Conservation (phyloP, 2,113 vertebrate species). For the Balaeniceps rex region DNA sequence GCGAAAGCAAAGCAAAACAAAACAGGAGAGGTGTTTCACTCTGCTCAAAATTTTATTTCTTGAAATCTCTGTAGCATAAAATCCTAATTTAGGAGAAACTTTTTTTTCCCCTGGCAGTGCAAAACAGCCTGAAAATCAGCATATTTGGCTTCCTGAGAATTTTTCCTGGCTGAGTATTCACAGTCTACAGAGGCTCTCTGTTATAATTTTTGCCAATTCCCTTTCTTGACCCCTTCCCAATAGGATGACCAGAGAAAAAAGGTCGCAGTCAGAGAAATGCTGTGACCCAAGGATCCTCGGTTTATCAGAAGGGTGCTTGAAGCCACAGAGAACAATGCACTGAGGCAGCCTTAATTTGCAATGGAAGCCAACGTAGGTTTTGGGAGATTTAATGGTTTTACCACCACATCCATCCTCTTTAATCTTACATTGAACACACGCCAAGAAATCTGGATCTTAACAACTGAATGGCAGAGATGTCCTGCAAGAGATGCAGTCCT, state of each 20-base stretch:
- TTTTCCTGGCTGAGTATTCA: neutral
- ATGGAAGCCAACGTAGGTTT: neutral
- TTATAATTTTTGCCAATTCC: neutral
- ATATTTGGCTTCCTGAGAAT: neutral
- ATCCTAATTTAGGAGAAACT: neutral
- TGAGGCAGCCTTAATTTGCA: neutral
- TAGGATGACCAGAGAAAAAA: neutral
- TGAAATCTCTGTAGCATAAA: neutral
- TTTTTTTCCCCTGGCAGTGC: neutral
- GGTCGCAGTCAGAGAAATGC: neutral
- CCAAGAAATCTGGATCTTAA: neutral
- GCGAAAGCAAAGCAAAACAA: neutral
- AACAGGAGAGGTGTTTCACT: neutral
- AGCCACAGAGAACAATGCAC: neutral
- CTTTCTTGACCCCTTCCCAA: neutral
- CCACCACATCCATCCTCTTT: neutral
- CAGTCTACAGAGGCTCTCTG: neutral
- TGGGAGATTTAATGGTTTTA: neutral
- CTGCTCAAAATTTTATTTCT: neutral
- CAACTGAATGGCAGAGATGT: neutral
- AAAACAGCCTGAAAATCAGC: neutral
- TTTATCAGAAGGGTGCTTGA: neutral
- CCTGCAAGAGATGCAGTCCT: neutral
- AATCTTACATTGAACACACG: rapidly evolving
- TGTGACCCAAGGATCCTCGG: neutral